Evolutionary conservation across 2,113 vertebrate species (phyloP).

Genomic region (Vidua chalybeata): DNA sequence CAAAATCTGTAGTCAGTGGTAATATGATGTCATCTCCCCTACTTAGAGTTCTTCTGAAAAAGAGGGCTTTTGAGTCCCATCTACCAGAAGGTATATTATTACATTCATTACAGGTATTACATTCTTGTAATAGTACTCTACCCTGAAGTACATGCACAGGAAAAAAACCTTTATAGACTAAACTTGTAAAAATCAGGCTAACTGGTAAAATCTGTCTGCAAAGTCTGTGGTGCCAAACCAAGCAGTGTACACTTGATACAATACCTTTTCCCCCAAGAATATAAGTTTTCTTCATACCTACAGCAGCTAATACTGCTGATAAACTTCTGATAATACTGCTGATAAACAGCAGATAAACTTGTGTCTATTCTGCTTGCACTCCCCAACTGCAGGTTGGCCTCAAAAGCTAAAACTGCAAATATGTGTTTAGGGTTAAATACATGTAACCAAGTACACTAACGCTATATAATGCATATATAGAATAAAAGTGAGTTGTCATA

Average conservation of each 20-base stretch:
- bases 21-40: background rate
- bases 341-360: background rate
- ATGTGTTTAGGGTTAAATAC: background rate
- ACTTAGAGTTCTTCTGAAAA: background rate
- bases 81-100: too few relatives aligned
- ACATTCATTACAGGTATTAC: too few relatives aligned
- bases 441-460: background rate
- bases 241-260: background rate
- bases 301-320: background rate
- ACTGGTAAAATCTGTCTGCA: background rate
- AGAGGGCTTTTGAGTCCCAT: background rate
- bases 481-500: background rate
- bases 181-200: background rate
- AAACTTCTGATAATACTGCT: too few relatives aligned
- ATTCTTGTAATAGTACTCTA: background rate
- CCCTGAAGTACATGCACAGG: background rate
- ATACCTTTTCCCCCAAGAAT: background rate
- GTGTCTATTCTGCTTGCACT: background rate
- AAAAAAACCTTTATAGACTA: background rate
- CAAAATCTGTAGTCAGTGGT: background rate
- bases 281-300: background rate
- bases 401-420: background rate
- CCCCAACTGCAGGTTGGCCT: background rate
- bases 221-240: background rate
- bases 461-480: background rate